phyloP scores from a whole-genome alignment of 2,888 invertebrate species.

The Phragmatobia fuliginosa region DNA sequence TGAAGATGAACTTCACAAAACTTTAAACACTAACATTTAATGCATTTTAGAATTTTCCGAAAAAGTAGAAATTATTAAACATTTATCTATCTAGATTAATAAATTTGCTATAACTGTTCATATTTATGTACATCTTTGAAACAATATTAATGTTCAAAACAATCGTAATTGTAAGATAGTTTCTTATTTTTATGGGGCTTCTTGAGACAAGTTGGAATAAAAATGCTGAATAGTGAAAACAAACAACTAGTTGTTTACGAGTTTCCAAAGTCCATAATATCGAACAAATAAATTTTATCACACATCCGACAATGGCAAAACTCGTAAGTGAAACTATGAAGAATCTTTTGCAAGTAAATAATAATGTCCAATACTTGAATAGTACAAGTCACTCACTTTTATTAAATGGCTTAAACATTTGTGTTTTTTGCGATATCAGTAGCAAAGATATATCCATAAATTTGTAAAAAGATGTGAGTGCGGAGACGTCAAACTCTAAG shows the following conservation, averaged over 20 bases:
- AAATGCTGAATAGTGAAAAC: constrained; percentile 42
- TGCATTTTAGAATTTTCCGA: not conserved
- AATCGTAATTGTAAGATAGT: constrained; percentile 39
- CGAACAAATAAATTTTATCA: constrained; percentile 46
- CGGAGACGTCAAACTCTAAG: too few species aligned
- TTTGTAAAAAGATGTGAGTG: not conserved
- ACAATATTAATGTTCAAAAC: constrained; percentile 30
- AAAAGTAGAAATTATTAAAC: not conserved
- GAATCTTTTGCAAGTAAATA: constrained; percentile 28
- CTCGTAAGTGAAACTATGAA: constrained; percentile 24
- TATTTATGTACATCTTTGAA: constrained; percentile 15
- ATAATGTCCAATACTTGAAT: not conserved
- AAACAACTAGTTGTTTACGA: constrained; percentile 58
- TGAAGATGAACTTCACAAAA: too few species aligned
- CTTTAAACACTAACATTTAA: not conserved
- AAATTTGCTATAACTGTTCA: constrained; percentile 4
- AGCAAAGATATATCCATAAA: not conserved
- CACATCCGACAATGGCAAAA: constrained; percentile 37
- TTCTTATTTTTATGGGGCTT: constrained; percentile 41
- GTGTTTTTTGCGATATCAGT: not conserved
- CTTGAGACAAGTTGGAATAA: constrained; percentile 35
- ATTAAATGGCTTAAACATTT: not conserved
- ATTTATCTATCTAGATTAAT: not conserved
- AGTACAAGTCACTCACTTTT: not conserved
- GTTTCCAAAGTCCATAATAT: constrained; percentile 53